Base-by-base conservation (phyloP, 2,797 vertebrate genomes). In the Anguilla anguilla region DNA sequence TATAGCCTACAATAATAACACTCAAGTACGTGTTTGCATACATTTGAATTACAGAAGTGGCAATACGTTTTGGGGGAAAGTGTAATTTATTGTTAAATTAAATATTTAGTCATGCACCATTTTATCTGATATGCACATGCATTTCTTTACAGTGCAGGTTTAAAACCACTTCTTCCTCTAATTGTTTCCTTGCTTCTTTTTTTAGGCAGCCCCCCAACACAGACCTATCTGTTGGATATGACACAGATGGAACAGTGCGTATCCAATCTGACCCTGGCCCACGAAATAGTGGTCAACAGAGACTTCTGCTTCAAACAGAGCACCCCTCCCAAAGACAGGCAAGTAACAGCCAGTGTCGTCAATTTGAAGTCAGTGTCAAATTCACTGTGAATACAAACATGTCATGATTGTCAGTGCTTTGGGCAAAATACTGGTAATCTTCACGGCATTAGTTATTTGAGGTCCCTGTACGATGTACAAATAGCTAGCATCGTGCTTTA, bases 261-360 rank as follows among this genome's bases (percentile, higher is more conserved):
- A 86, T 94, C 95, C 92, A 94, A 94, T 90, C 89, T 94, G 91
- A 93, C 88, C 87, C 87, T 93, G 2, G 95, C 91, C 0, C 94
- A 90, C 5, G 89, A 95, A 90, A 93, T 92, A 28, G 92, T 93
- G 46, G 89, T 95, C 89, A 94, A 93, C 61, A 25, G 51, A 86
- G 95, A 95, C 91, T 94, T 94, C 91, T 87, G 86, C 85, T 87
- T 93, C 86, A 94, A 92, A 90, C 93, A 93, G 31, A 91, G 46
- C 85, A 92, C 77, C 81, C 90, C 94, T 43, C 88, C 95, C 43
- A 89, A 92, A 6, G 84, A 92, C 92, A 96, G 96, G 95, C 90
- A 91, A 86, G 77, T 72, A 11, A 28, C 87, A 11, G 86, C 10
- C 49, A 31, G 11, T 43, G 39, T 55, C 15, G 13, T 17, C 7